Conservation (phyloP, 2,888 invertebrate species). For the Meliscaeva auricollis region DNA sequence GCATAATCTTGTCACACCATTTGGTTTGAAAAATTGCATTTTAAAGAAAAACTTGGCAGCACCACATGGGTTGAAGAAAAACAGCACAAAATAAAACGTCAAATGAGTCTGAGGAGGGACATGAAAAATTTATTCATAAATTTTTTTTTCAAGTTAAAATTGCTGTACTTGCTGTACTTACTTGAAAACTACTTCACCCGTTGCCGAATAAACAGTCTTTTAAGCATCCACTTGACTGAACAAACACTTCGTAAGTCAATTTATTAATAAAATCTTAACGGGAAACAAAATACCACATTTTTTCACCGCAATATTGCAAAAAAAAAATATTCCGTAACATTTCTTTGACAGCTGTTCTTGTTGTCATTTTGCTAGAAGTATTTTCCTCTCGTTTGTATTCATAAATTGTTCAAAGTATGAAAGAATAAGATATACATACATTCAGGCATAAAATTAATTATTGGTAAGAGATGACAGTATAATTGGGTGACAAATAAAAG, state of each 20-base stretch:
- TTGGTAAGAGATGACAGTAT: background rate
- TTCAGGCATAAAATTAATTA: background rate
- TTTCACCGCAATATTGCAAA: slow-evolving; percentile 12
- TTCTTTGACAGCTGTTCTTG: slow-evolving; percentile 19
- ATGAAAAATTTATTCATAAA: background rate
- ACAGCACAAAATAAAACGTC: slow-evolving; percentile 36
- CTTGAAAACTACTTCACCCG: background rate
- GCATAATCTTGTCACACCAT: slow-evolving; percentile 28
- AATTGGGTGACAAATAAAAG: background rate
- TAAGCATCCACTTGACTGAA: background rate
- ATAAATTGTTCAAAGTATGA: background rate
- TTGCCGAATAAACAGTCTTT: background rate
- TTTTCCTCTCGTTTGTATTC: background rate
- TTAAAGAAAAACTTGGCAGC: slow-evolving; percentile 39
- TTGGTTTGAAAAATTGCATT: slow-evolving; percentile 41
- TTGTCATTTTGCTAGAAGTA: slow-evolving; percentile 2
- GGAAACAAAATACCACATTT: slow-evolving; percentile 5
- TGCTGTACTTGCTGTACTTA: background rate
- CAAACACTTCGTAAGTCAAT: background rate
- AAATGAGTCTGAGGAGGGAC: background rate
- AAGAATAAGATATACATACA: background rate
- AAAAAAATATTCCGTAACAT: slow-evolving; percentile 53
- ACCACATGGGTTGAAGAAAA: slow-evolving; percentile 17
- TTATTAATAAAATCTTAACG: slow-evolving; percentile 31
- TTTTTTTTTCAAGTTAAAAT: background rate